These are phyloP conservation scores for Poliocrania exsul DNA, from an alignment of 2,797 vertebrate genomes.

Conservation along the genomic window DNA sequence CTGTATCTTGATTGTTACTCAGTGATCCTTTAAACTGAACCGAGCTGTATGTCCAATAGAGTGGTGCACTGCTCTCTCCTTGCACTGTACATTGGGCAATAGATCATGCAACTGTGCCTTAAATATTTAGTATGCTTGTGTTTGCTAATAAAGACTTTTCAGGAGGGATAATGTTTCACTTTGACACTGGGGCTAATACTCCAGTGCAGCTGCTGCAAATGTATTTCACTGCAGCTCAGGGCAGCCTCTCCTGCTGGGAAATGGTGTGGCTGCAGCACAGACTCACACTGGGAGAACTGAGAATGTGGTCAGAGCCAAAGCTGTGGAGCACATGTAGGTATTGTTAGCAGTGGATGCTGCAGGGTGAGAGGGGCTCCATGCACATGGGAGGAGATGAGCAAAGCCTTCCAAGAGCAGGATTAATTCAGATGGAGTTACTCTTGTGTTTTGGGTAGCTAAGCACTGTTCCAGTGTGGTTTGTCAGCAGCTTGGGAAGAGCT, in stretches of 20 bases:
- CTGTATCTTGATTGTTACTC: neutral
- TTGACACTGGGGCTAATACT: neutral
- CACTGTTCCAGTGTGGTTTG: neutral
- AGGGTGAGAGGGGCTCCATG: neutral
- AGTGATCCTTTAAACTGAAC: neutral
- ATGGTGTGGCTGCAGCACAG: neutral
- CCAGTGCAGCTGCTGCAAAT: neutral
- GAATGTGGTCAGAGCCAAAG: accelerated
- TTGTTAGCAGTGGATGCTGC: neutral
- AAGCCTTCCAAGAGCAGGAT: neutral
- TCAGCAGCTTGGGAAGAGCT: neutral
- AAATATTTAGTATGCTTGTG: neutral
- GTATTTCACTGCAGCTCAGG: accelerated
- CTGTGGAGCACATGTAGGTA: accelerated
- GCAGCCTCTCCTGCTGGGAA: neutral
- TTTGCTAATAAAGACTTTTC: neutral
- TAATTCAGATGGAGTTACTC: neutral
- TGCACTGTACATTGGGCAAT: neutral
- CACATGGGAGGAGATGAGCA: neutral
- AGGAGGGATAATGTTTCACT: neutral
- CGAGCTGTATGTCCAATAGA: neutral
- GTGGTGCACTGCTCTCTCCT: neutral
- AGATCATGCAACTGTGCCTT: neutral
- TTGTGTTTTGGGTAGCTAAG: accelerated
- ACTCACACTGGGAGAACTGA: neutral